phyloP scores from a whole-genome alignment of 2,797 vertebrate genomes.

The Anolis apletophallus region DNA sequence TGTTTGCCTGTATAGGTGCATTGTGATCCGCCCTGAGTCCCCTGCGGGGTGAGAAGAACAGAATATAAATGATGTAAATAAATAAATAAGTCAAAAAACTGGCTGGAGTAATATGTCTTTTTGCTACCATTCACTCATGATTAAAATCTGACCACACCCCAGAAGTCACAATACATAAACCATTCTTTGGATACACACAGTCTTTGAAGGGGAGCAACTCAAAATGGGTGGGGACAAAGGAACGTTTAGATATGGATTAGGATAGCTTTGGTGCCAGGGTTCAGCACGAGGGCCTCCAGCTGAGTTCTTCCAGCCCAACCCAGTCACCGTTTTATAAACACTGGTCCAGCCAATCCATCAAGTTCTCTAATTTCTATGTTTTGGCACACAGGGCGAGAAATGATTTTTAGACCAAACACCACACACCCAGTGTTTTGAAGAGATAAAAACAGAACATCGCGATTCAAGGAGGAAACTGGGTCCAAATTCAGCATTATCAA shows the following conservation, averaged over 20 bases:
- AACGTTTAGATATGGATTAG: not conserved
- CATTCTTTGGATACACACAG: not conserved
- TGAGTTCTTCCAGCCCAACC: not conserved
- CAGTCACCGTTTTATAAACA: not conserved
- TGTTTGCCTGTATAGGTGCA: too few species aligned
- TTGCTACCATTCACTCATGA: not conserved
- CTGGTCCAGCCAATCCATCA: not conserved
- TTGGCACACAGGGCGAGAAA: not conserved
- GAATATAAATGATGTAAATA: too few species aligned
- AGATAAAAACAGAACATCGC: not conserved
- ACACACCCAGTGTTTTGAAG: not conserved
- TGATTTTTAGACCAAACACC: not conserved
- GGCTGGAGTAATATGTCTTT: not conserved
- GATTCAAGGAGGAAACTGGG: not conserved
- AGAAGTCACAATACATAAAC: not conserved
- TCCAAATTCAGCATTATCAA: not conserved
- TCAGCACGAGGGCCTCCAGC: not conserved
- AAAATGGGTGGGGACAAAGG: not conserved
- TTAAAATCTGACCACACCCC: not conserved
- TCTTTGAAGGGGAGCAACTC: not conserved
- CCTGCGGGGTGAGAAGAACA: too few species aligned
- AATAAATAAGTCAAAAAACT: too few species aligned
- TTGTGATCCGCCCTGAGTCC: too few species aligned
- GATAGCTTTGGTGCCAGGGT: not conserved
- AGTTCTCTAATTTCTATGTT: not conserved